These are phyloP conservation scores for Luidia sarsii DNA, from an alignment of 53 echinoderm and acorn worm species.

Conservation along the genomic window DNA sequence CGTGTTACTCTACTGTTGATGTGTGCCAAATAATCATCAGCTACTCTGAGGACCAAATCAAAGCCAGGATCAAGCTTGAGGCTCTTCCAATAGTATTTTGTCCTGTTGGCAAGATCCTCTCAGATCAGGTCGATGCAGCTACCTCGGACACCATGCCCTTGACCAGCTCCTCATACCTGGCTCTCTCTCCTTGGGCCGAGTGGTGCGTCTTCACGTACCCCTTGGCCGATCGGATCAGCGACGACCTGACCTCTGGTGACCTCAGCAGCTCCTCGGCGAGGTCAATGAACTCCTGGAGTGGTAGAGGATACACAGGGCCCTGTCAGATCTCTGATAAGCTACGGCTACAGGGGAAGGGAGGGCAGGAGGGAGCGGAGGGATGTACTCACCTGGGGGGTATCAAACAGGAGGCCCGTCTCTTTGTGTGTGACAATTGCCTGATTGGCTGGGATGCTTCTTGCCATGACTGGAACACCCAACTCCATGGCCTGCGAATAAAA, in stretches of 20 bases:
- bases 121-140: neutral
- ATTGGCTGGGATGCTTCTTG: slow-evolving; percentile 62
- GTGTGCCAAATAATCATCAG: no score
- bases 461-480: slow-evolving; percentile 60
- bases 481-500: slow-evolving; percentile 54
- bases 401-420: slow-evolving; percentile 51
- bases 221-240: slow-evolving; percentile 27
- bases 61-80: no score
- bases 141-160: neutral
- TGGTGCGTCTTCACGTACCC: slow-evolving; percentile 22
- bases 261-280: slow-evolving; percentile 27
- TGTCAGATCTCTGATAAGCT: no score
- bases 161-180: slow-evolving; percentile 8
- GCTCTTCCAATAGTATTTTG: no score
- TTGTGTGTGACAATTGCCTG: slow-evolving; percentile 34
- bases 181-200: slow-evolving; percentile 19
- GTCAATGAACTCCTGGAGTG: slow-evolving; percentile 40
- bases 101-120: no score
- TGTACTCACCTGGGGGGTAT: slow-evolving; percentile 58
- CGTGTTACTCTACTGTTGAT: no score
- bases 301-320: no score
- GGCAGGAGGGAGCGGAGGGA: neutral
- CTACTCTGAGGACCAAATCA: no score
- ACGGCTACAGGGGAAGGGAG: neutral
- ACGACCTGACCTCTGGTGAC: neutral